Evolutionary conservation across 1,140 invertebrate genomes (phyloP).

Genomic region (Rhynchophorus ferrugineus): DNA sequence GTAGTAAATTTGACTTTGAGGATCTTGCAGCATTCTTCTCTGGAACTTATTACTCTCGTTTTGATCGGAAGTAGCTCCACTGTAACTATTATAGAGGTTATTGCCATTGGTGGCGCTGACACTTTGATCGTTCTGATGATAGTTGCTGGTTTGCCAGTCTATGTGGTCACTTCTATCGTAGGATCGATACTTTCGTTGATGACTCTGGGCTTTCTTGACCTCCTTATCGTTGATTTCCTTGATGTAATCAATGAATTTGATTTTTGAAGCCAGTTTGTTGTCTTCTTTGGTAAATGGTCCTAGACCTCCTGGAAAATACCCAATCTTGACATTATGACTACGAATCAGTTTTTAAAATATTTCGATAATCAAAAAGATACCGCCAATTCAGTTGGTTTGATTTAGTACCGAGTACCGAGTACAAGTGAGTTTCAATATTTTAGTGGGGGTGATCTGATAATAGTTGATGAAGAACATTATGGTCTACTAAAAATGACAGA

Average conservation of each 20-base stretch:
- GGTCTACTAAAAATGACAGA: no score
- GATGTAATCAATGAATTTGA: slow-evolving; percentile 54
- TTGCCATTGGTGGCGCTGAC: not conserved
- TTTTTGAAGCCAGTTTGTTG: slow-evolving; percentile 47
- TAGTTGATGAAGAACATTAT: no score
- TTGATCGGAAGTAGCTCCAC: not conserved
- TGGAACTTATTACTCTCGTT: slow-evolving; percentile 49
- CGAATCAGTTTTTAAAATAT: no score
- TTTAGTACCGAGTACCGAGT: no score
- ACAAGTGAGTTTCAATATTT: no score
- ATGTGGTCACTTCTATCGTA: slow-evolving; percentile 35
- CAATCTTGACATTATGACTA: no score
- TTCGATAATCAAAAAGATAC: no score
- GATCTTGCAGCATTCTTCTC: slow-evolving; percentile 59
- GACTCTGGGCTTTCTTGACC: slow-evolving; percentile 49
- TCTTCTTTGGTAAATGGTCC: slow-evolving; percentile 53
- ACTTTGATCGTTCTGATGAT: not conserved
- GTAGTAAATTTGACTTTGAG: slow-evolving; percentile 40
- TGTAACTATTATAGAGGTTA: not conserved
- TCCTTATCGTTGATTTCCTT: slow-evolving; percentile 57
- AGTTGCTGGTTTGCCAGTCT: not conserved
- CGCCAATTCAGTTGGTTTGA: no score
- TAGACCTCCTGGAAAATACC: slow-evolving; percentile 41
- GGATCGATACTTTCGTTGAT: slow-evolving; percentile 44
- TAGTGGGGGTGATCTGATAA: no score